Evolutionary conservation across 2,113 vertebrate species (phyloP).

Genomic region (Pelmatolapia mariae): DNA sequence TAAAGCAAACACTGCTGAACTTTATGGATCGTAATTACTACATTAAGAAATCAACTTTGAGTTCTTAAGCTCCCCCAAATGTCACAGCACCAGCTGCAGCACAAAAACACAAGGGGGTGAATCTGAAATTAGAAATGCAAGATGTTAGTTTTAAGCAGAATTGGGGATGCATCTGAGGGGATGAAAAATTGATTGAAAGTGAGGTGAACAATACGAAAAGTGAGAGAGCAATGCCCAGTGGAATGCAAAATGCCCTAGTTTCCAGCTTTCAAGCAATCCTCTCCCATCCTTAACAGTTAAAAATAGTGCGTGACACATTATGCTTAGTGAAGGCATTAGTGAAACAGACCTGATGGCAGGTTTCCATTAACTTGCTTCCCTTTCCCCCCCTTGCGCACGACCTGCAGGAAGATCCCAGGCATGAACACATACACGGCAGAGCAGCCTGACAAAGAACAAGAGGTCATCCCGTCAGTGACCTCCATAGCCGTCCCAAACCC

Average conservation of each 20-base stretch:
- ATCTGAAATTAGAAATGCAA: conserved; percentile 54
- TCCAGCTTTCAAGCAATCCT: conserved; percentile 45
- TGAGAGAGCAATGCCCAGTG: conserved; percentile 53
- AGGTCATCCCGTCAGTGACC: conserved; percentile 65
- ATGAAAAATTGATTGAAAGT: conserved; percentile 67
- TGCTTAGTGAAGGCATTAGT: conserved; percentile 51
- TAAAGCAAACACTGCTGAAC: conserved; percentile 9
- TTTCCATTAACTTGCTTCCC: conserved; percentile 26
- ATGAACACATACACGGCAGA: conserved; percentile 60
- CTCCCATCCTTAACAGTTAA: conserved; percentile 48
- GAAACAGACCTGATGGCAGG: conserved; percentile 45
- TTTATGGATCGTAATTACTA: conserved; percentile 24
- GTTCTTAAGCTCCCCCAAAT: conserved; percentile 21
- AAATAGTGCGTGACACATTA: conserved; percentile 55
- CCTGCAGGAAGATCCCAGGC: conserved; percentile 63
- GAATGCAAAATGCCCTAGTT: conserved; percentile 53
- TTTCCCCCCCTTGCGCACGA: neutral
- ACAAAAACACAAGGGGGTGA: conserved; percentile 11
- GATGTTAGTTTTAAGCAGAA: conserved; percentile 56
- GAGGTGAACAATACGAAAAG: conserved; percentile 68
- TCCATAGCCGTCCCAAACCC: conserved; percentile 55
- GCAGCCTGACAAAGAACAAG: conserved; percentile 69
- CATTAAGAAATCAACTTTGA: conserved; percentile 30
- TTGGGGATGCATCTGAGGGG: conserved; percentile 50
- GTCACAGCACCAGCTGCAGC: conserved; percentile 36